phyloP scores from a whole-genome alignment of 1,140 invertebrate species.

The Tetragnatha versicolor region DNA sequence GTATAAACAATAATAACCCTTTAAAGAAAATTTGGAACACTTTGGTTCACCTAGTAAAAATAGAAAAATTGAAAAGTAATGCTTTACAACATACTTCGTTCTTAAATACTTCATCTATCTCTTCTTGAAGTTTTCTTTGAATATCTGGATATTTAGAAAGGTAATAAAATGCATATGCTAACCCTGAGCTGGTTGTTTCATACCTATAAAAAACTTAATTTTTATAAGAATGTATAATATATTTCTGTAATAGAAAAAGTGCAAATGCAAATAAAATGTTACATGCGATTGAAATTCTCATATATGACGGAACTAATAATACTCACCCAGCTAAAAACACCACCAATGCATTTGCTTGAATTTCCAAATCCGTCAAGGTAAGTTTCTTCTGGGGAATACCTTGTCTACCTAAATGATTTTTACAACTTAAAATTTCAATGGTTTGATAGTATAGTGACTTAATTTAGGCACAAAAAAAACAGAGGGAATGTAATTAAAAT shows the following conservation, averaged over 20 bases:
- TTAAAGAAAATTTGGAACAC: not conserved
- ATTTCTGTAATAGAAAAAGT: not conserved
- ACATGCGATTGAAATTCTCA: not conserved
- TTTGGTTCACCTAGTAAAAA: not conserved
- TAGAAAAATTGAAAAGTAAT: not conserved
- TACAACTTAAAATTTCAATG: too few species aligned
- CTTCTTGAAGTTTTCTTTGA: conserved; percentile 63
- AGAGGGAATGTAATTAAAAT: too few species aligned
- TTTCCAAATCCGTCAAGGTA: conserved; percentile 28
- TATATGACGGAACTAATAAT: not conserved
- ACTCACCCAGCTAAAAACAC: conserved; percentile 51
- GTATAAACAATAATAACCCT: too few species aligned
- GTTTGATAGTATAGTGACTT: too few species aligned
- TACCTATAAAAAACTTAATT: conserved; percentile 58
- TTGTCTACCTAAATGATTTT: too few species aligned
- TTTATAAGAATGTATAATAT: not conserved
- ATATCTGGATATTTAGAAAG: conserved; percentile 64
- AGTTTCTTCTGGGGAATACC: too few species aligned
- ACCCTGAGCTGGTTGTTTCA: conserved; percentile 64
- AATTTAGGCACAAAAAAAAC: too few species aligned
- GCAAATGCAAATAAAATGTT: not conserved
- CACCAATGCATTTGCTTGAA: conserved; percentile 47
- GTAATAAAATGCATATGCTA: conserved; percentile 62
- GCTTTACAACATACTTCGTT: conserved; percentile 21
- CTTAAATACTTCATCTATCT: conserved; percentile 59